A percentile compares a stretch with the other conserved stretches of the same genome.
These are phyloP conservation scores for Leptopilina myrica DNA, from an alignment of 2,888 invertebrate species.

Conservation along the genomic window DNA sequence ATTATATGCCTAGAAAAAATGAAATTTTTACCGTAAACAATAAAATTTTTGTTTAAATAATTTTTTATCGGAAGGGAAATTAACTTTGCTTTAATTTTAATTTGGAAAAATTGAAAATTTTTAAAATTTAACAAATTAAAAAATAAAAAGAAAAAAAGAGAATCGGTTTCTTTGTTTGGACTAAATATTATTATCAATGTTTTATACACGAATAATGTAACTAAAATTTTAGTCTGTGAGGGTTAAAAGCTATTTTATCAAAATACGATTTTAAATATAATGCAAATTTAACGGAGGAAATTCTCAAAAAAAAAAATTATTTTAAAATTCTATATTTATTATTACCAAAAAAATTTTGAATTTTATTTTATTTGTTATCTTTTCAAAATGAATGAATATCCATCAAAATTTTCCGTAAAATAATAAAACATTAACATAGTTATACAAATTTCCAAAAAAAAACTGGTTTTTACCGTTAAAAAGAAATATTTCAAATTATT, in stretches of 20 bases:
- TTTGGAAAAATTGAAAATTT: neutral
- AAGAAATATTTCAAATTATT: too few relatives aligned
- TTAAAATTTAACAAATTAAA: neutral
- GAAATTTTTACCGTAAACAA: neutral
- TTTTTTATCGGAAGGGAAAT: neutral
- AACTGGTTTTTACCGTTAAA: too few relatives aligned
- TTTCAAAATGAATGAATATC: too few relatives aligned
- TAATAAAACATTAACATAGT: too few relatives aligned
- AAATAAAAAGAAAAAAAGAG: neutral
- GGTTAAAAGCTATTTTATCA: neutral
- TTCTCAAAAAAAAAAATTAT: neutral
- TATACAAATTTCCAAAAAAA: too few relatives aligned
- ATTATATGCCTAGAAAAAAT: neutral
- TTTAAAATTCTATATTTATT: neutral
- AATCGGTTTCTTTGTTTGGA: constrained; percentile 52
- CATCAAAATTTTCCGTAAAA: too few relatives aligned
- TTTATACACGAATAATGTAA: constrained; percentile 46
- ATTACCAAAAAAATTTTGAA: too few relatives aligned
- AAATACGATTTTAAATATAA: neutral
- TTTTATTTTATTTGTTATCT: too few relatives aligned
- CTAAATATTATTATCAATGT: constrained; percentile 56
- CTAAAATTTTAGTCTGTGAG: constrained; percentile 56
- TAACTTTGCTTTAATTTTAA: neutral
- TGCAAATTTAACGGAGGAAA: constrained; percentile 10
- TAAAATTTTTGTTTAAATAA: too few relatives aligned